A percentile compares a stretch with the other conserved stretches of the same genome.
These are phyloP conservation scores for Caenorhabditis japonica DNA, from an alignment of 2,888 invertebrate genomes.

Conservation along the genomic window DNA sequence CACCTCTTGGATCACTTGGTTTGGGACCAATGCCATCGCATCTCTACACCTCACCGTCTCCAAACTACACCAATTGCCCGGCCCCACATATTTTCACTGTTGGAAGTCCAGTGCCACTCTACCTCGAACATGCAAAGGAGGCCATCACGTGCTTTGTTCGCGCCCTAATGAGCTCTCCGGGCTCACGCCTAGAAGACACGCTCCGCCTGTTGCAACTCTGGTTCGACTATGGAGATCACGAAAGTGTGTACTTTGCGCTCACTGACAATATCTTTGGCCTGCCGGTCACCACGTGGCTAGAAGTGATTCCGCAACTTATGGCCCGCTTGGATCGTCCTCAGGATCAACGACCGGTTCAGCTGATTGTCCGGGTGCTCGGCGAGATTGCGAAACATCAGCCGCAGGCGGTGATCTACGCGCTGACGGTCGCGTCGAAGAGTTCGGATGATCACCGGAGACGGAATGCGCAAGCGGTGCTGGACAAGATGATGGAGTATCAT, in stretches of 20 bases:
- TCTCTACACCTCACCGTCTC: conserved; percentile 4
- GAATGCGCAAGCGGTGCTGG: conserved; percentile 93
- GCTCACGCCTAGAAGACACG: conserved; percentile 90
- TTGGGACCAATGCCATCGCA: conserved; percentile 13
- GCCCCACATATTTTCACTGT: too few relatives aligned
- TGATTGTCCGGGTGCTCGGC: conserved; percentile 84
- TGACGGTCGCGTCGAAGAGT: conserved; percentile 96
- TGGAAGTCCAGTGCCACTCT: background rate
- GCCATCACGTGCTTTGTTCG: conserved; percentile 66
- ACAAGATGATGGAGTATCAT: conserved; percentile 95
- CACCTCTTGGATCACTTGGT: conserved; percentile 45
- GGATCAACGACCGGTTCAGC: conserved; percentile 87
- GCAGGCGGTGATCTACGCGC: conserved; percentile 92
- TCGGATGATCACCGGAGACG: conserved; percentile 87
- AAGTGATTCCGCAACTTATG: conserved; percentile 89
- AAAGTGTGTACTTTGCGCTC: conserved; percentile 93
- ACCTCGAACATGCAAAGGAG: conserved; percentile 49
- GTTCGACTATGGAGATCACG: conserved; percentile 91
- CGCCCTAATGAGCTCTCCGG: conserved; percentile 68
- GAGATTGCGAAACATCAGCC: conserved; percentile 98
- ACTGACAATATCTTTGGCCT: conserved; percentile 80
- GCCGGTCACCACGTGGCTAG: conserved; percentile 80
- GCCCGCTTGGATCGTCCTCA: conserved; percentile 93
- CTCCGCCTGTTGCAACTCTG: conserved; percentile 91
- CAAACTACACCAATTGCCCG: background rate